phyloP scores from a whole-genome alignment of 2,888 invertebrate genomes.

The Eledona agricola region DNA sequence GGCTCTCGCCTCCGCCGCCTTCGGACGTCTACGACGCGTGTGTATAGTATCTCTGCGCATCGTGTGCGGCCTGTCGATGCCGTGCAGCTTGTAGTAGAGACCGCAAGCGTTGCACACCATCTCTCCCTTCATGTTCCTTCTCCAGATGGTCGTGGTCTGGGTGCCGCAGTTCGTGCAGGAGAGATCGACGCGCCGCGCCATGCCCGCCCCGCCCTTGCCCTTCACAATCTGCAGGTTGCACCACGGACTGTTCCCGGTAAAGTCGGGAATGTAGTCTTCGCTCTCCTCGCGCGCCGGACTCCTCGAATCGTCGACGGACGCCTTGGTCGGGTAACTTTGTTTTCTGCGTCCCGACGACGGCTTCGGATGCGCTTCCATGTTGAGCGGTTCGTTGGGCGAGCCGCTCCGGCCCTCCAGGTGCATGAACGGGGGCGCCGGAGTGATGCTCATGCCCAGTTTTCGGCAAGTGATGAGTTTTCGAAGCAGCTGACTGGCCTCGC shows the following conservation, averaged over 20 bases:
- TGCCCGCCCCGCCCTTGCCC: constrained; percentile 45
- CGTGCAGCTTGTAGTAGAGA: constrained; percentile 95
- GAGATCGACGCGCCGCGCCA: constrained; percentile 77
- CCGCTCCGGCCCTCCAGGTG: constrained; percentile 43
- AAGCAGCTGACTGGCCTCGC: constrained; percentile 79
- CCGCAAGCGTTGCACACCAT: constrained; percentile 99
- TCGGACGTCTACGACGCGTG: constrained; percentile 87
- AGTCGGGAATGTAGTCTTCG: constrained; percentile 56
- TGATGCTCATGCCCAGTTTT: constrained; percentile 73
- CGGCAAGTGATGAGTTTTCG: constrained; percentile 80
- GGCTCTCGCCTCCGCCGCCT: constrained; percentile 68
- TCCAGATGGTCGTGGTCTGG: constrained; percentile 97
- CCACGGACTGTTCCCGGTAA: constrained; percentile 61
- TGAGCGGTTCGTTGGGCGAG: constrained; percentile 30
- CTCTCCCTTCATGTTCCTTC: constrained; percentile 94
- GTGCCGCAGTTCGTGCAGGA: constrained; percentile 97
- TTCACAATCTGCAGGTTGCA: constrained; percentile 59
- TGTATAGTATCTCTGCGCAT: constrained; percentile 98
- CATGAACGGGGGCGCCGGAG: constrained; percentile 60
- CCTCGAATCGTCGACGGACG: constrained; percentile 50
- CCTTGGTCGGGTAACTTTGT: constrained; percentile 82
- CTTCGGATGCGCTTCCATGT: constrained; percentile 37
- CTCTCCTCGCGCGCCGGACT: constrained; percentile 46
- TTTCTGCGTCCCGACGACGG: constrained; percentile 75
- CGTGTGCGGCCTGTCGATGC: constrained; percentile 89